Evolutionary conservation across 2,888 invertebrate genomes (phyloP).

Genomic region (Lottia gigantea): DNA sequence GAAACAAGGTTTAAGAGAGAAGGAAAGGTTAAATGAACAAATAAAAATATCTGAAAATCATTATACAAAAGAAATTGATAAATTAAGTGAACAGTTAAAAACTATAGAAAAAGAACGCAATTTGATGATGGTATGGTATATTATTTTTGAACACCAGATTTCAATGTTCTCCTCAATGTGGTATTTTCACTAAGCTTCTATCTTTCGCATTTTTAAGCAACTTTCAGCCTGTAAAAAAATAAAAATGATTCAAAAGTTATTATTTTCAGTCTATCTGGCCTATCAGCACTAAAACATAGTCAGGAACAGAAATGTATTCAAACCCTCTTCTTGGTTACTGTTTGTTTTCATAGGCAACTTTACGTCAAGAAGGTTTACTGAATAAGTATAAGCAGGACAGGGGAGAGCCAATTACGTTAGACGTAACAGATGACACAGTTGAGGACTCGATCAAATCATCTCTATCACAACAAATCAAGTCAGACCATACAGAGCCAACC

Average conservation of each 20-base stretch:
- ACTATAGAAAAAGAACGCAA: conserved; percentile 57
- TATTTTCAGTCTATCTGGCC: too few species aligned
- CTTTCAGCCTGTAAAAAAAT: too few species aligned
- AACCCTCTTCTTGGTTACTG: background rate
- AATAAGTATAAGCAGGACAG: conserved; percentile 48
- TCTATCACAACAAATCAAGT: background rate
- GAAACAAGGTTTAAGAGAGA: conserved; percentile 47
- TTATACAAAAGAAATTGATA: conserved; percentile 44
- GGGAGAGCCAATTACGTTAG: conserved; percentile 40
- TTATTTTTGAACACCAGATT: background rate
- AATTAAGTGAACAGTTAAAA: conserved; percentile 42
- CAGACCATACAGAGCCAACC: background rate
- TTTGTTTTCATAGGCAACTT: conserved; percentile 48
- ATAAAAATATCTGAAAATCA: conserved; percentile 46
- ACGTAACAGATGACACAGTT: conserved; percentile 21
- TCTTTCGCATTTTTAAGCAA: too few species aligned
- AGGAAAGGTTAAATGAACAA: conserved; percentile 48
- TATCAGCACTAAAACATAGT: too few species aligned
- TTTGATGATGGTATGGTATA: conserved; percentile 55
- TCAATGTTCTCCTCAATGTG: background rate
- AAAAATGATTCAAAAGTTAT: too few species aligned
- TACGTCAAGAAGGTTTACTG: conserved; percentile 60
- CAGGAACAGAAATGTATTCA: background rate
- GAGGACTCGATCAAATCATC: background rate
- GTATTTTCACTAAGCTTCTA: too few species aligned